These are phyloP conservation scores for Tachysurus fulvidraco DNA, from an alignment of 2,113 vertebrate genomes.

Conservation along the genomic window DNA sequence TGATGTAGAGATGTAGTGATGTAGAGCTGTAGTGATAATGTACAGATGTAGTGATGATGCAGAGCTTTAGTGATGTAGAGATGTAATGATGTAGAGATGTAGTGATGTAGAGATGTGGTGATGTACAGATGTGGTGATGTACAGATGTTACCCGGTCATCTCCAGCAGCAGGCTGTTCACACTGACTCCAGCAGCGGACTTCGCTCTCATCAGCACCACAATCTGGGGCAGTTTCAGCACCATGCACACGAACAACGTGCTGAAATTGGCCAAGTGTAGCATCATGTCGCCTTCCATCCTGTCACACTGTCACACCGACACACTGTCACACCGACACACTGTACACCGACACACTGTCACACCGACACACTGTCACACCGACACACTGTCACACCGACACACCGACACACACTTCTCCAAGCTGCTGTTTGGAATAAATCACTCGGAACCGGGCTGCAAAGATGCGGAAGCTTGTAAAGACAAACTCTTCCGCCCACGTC, in stretches of 20 bases:
- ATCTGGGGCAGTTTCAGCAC: slow-evolving; percentile 92
- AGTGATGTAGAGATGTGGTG: too few relatives aligned
- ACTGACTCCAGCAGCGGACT: slow-evolving; percentile 80
- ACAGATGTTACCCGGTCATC: slow-evolving; percentile 78
- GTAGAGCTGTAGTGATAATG: too few relatives aligned
- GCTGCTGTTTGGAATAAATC: too few relatives aligned
- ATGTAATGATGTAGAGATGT: too few relatives aligned
- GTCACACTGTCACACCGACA: too few relatives aligned
- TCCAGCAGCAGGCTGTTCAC: slow-evolving; percentile 83
- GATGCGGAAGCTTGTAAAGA: neutral
- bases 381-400: too few relatives aligned
- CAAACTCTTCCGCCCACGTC: slow-evolving; percentile 65
- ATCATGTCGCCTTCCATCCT: slow-evolving; percentile 63
- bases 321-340: too few relatives aligned
- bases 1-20: slow-evolving; percentile 2
- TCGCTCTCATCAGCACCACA: slow-evolving; percentile 74
- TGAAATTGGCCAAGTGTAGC: slow-evolving; percentile 80
- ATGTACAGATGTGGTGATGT: too few relatives aligned
- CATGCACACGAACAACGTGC: slow-evolving; percentile 80
- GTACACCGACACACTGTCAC: too few relatives aligned
- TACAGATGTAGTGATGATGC: slow-evolving; percentile 9
- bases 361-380: too few relatives aligned
- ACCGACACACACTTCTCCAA: neutral
- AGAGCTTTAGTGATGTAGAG: too few relatives aligned
- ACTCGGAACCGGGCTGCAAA: neutral